Base-by-base conservation (phyloP, 2,797 vertebrate genomes). In the Myotis pilosus region DNA sequence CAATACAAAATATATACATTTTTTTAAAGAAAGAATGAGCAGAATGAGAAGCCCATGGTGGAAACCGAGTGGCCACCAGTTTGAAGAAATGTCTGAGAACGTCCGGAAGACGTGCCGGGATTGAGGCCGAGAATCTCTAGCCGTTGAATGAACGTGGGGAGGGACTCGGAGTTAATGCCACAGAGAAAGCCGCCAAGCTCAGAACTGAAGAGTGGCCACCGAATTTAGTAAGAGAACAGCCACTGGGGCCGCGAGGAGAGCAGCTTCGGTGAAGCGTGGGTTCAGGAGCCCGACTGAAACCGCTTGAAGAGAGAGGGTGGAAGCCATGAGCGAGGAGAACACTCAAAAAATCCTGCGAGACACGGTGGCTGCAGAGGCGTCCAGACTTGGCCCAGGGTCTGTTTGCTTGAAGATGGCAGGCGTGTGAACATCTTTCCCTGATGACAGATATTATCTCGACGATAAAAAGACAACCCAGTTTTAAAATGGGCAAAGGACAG, bases 401-500 rank as follows among this genome's bases (percentile, higher is more conserved):
- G 22, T 92, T 87, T 93, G 68, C 55, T 86, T 86, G 91, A 57
- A 57, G 55, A 66, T 71, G 38, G 33, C 57, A 83, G 53, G 82
- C 62, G 72, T 19, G 64, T 86, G 44, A 76, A 5, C 30, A 55
- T 55, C 69, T 69, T 71, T 78, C 93, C 75, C 33, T 57, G 51
- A 57, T 23, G 25, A 66, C 22, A 68, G 36, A 62, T 19, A 47
- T 47, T 47, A 78, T 57, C 47, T 64, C 33, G 3, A 72, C 36
- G 79, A 51, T 68, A 74, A 85, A 81, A 71, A 78, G 33, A 47
- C 44, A 80, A 74, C 16, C 60, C 25, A 82, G 8, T 79, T 94
- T 71, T 38, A 57, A 78, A 80, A 66, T 66, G 55, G 68, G 1
- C 38, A 71, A 86, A 94, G 60, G 44, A 68, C 36, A 25, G 33